phyloP scores from a whole-genome alignment of 1,140 invertebrate species.

The Prorops nasuta region DNA sequence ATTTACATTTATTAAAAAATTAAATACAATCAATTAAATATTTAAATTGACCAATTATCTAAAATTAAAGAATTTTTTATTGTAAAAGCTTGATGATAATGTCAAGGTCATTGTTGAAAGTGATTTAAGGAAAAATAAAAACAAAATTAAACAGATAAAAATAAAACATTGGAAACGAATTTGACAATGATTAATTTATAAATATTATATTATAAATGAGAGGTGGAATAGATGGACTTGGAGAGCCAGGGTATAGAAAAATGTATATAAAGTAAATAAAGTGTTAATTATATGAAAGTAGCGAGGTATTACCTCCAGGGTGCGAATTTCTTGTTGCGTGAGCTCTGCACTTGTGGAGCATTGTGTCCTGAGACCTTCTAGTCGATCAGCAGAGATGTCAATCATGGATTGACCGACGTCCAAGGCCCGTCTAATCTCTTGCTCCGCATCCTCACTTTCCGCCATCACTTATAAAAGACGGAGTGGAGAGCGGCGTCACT shows the following conservation, averaged over 20 bases:
- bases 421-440: conserved; percentile 60
- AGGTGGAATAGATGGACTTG: neutral
- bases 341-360: conserved; percentile 89
- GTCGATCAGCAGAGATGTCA: conserved; percentile 87
- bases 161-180: too few species aligned
- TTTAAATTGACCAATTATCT: too few species aligned
- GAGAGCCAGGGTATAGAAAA: neutral
- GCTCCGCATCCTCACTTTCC: conserved; percentile 55
- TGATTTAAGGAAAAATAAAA: too few species aligned
- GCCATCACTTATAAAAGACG: conserved; percentile 51
- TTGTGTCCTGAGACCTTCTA: conserved; percentile 87
- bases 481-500: conserved; percentile 32
- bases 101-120: too few species aligned
- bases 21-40: too few species aligned
- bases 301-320: conserved; percentile 88
- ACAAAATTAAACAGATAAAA: too few species aligned
- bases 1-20: too few species aligned
- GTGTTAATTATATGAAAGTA: too few species aligned
- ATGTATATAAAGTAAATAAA: neutral
- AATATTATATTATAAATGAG: conserved; percentile 8
- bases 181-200: conserved; percentile 1
- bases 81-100: too few species aligned
- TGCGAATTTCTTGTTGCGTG: conserved; percentile 93
- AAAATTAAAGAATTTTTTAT: too few species aligned
- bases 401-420: conserved; percentile 87